These are phyloP conservation scores for Peromyscus californicus DNA, from an alignment of 2,113 vertebrate species.

Conservation along the genomic window DNA sequence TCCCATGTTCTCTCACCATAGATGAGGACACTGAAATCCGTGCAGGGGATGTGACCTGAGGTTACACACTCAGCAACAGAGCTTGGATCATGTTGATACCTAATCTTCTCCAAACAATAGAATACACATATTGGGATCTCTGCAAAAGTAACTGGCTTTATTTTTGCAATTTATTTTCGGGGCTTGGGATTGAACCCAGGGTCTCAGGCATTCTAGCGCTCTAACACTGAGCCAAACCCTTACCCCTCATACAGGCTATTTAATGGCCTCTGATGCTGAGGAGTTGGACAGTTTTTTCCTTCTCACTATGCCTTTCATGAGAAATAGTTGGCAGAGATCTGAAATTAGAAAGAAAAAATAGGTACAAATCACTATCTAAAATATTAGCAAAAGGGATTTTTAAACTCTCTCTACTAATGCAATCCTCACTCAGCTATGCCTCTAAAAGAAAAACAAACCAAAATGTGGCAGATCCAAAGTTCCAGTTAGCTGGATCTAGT, in stretches of 20 bases:
- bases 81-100: background rate
- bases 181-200: background rate
- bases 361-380: background rate
- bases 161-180: background rate
- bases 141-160: background rate
- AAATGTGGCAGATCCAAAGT: constrained; percentile 48
- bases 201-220: background rate
- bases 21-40: background rate
- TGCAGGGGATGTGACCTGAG: background rate
- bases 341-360: constrained; percentile 26
- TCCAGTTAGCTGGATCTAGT: constrained; percentile 45
- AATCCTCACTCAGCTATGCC: background rate
- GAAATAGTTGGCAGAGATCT: background rate
- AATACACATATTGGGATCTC: background rate
- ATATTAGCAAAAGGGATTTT: background rate
- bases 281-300: background rate
- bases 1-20: background rate
- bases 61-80: background rate
- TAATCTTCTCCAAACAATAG: background rate
- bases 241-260: background rate
- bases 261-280: background rate
- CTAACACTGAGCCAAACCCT: background rate
- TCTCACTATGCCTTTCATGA: background rate
- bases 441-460: constrained; percentile 30
- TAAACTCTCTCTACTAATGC: background rate